Evolutionary conservation across 2,888 invertebrate genomes (phyloP), one percentile per base, ranked within the genome.

Genomic region (Papilio protenor): DNA sequence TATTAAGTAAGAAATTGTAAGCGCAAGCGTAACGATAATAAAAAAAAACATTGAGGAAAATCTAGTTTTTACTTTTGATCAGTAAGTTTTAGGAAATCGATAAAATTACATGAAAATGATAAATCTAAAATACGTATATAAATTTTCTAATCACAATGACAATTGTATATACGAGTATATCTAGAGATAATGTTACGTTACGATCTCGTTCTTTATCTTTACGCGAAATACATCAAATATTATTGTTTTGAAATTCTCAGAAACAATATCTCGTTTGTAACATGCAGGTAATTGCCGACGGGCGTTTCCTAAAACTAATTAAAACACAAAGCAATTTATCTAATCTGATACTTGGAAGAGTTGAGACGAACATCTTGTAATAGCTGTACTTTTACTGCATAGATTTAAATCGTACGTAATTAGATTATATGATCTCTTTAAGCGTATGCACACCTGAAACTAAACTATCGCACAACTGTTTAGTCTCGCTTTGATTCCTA

Each of bases 251-350:
- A 23, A 72, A 45, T 78, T 75, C 78, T 40, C 27, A 66, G 78
- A 78, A 78, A 23, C 11, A 18, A 61, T 78, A 64, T 78, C 40
- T 72, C 55, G 75, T 75, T 78, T 75, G 61, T 66, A 66, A 72
- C 64, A 57, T 14, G 45, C 71, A 72, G 75, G 75, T 75, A 75
- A 72, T 75, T 74, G 40, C 55, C 23, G 40, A 49, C 71, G 18
- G 59, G 59, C 21, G 75, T 64, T 78, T 78, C 78, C 52, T 75
- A 52, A 75, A 78, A 78, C 27, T 72, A 75, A 78, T 78, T 78
- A 78, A 49, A 40, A 47, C 27, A 72, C 72, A 77, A 74, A 71
- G 77, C 61, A 71, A 75, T 70, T 78, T 64, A 72, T 78, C 75
- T 78, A 75, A 78, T 78, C 75, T 75, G 12, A 55, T 78, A 72